phyloP scores from a whole-genome alignment of 2,113 vertebrate genomes.

The Engraulis encrasicolus region DNA sequence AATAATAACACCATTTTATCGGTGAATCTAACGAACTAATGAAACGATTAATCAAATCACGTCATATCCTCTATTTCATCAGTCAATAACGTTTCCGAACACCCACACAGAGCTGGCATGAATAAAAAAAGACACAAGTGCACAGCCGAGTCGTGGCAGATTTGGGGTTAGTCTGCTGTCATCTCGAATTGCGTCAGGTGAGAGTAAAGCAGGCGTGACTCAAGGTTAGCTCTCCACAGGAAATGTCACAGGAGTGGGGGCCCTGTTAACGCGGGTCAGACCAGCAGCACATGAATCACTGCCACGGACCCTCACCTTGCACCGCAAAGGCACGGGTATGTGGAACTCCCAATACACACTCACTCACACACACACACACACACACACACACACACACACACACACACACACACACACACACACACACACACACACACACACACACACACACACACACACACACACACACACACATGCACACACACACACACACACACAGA shows the following conservation, averaged over 20 bases:
- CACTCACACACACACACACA: constrained; percentile 7
- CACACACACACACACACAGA: not conserved
- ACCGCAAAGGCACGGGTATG: not conserved
- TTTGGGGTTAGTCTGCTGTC: not conserved
- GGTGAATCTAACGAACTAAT: not conserved
- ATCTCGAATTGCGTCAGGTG: not conserved
- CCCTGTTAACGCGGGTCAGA: not conserved
- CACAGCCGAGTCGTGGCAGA: not conserved
- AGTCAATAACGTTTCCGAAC: not conserved
- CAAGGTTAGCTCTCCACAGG: constrained; percentile 11
- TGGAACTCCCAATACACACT: not conserved
- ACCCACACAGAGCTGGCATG: not conserved
- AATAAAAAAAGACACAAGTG: not conserved
- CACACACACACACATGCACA: not conserved
- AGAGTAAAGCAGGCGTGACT: not conserved
- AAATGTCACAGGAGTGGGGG: not conserved
- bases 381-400: not conserved
- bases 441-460: not conserved
- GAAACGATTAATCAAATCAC: not conserved
- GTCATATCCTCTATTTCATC: not conserved
- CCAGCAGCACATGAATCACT: not conserved
- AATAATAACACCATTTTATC: not conserved
- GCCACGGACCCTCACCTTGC: not conserved
- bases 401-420: not conserved
- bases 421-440: not conserved